These are phyloP conservation scores for Parochlus steinenii DNA, from an alignment of 2,888 invertebrate species.

Conservation along the genomic window DNA sequence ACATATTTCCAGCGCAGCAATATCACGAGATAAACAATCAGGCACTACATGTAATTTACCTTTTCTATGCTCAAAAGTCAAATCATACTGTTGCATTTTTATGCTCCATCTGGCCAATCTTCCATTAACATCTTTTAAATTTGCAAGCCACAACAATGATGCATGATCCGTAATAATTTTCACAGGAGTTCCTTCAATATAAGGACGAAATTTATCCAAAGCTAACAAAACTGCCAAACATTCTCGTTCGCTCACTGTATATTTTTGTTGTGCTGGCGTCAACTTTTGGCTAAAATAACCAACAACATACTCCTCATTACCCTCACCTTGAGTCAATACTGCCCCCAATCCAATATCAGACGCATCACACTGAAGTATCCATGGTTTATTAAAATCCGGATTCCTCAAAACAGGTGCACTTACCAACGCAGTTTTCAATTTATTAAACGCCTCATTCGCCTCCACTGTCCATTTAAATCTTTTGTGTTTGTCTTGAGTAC, in stretches of 20 bases:
- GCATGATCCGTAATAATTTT: constrained; percentile 13
- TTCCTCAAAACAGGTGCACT: constrained; percentile 1
- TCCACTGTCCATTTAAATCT: constrained; percentile 10
- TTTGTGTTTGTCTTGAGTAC: constrained; percentile 14
- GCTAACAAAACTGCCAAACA: no score
- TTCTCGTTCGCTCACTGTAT: constrained; percentile 11
- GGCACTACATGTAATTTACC: constrained; percentile 12
- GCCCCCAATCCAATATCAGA: constrained; percentile 13
- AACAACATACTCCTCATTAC: constrained; percentile 11
- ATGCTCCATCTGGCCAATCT: constrained; percentile 17
- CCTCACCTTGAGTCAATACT: no score
- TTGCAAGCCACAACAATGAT: constrained; percentile 12
- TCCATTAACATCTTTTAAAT: constrained; percentile 14
- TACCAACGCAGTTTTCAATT: constrained; percentile 1
- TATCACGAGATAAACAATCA: constrained; percentile 1
- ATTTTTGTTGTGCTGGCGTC: constrained; percentile 6
- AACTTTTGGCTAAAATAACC: constrained; percentile 11
- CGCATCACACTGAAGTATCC: constrained; percentile 13
- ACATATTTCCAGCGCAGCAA: not conserved
- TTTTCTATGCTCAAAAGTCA: constrained; percentile 13
- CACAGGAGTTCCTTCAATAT: constrained; percentile 13
- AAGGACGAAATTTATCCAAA: constrained; percentile 13
- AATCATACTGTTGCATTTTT: constrained; percentile 14
- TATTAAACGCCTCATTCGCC: constrained; percentile 2
- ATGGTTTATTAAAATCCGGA: constrained; percentile 10